These are phyloP conservation scores for Manis javanica DNA, from an alignment of 2,797 vertebrate genomes.

Conservation along the genomic window DNA sequence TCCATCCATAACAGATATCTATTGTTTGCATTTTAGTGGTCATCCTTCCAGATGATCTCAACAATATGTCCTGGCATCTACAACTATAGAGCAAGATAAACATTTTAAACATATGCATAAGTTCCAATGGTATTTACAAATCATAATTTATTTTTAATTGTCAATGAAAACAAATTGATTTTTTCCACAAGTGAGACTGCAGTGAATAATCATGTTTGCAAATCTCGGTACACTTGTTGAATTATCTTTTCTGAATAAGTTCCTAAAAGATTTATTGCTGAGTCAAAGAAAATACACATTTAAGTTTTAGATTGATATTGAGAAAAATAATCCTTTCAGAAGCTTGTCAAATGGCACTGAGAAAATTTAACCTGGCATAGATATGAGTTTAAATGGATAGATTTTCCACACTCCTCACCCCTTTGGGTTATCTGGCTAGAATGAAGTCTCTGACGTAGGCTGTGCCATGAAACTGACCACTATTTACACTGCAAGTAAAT, in stretches of 20 bases:
- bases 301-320: background rate
- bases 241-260: background rate
- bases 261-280: background rate
- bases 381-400: background rate
- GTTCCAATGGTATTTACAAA: background rate
- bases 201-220: background rate
- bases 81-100: background rate
- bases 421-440: background rate
- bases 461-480: background rate
- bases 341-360: background rate
- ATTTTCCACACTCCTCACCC: background rate
- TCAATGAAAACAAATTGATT: background rate
- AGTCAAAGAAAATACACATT: background rate
- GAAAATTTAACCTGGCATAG: background rate
- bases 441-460: background rate
- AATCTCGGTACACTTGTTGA: background rate
- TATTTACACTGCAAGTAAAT: background rate
- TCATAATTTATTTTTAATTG: constrained; percentile 1
- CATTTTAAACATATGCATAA: constrained; percentile 9
- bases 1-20: background rate
- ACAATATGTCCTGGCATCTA: background rate
- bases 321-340: background rate
- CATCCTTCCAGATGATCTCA: constrained; percentile 4
- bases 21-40: background rate
- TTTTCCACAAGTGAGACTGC: background rate